Evolutionary conservation across 2,797 vertebrate genomes (phyloP).

Genomic region (Sorex maritimensis): DNA sequence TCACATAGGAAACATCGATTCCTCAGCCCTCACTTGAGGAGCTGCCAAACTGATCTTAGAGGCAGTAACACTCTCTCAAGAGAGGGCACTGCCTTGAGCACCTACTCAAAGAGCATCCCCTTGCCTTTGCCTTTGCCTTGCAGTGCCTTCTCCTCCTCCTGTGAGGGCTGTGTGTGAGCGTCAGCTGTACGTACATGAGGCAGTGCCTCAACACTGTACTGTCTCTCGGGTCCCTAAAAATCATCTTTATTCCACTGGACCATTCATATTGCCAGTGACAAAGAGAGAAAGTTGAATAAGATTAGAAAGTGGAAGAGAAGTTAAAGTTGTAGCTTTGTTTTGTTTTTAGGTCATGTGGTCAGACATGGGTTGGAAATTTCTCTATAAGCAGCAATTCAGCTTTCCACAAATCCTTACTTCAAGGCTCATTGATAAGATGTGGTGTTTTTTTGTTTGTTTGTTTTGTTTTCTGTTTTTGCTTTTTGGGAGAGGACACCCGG

Average conservation of each 20-base stretch:
- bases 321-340: background rate
- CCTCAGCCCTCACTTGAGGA: background rate
- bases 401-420: background rate
- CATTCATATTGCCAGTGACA: too few species aligned
- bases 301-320: background rate
- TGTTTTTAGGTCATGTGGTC: background rate
- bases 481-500: too few species aligned
- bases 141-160: too few species aligned
- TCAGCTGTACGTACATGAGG: background rate
- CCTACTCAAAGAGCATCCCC: background rate
- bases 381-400: background rate
- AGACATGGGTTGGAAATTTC: background rate
- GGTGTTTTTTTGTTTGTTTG: too few species aligned
- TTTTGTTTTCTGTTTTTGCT: too few species aligned
- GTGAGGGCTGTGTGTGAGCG: too few species aligned
- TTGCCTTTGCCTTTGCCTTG: too few species aligned
- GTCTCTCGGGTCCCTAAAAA: too few species aligned
- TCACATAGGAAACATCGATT: background rate
- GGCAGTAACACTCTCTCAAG: background rate
- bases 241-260: too few species aligned
- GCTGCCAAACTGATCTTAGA: background rate
- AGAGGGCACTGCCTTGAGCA: background rate
- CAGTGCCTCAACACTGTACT: too few species aligned
- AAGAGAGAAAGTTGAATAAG: conserved; percentile 35
- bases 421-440: background rate